Evolutionary conservation across 2,888 invertebrate species (phyloP).

Genomic region (Xestoiulus laeticollis): DNA sequence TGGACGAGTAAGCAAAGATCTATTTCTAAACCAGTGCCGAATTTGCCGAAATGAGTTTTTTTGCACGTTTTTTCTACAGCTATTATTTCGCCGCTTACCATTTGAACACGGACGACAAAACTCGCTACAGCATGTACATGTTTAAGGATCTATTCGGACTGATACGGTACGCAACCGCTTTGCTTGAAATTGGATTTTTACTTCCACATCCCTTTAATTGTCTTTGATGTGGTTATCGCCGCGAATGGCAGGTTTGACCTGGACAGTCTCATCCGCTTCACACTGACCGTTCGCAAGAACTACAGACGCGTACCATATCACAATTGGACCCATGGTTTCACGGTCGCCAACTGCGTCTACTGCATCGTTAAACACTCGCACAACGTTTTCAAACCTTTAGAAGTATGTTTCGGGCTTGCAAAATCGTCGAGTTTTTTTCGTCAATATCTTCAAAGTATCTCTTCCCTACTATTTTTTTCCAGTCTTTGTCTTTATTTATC

Average conservation of each 20-base stretch:
- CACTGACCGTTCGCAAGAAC: conserved; percentile 83
- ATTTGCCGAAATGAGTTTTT: not conserved
- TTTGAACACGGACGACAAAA: conserved; percentile 77
- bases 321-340: conserved; percentile 88
- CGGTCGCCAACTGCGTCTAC: conserved; percentile 85
- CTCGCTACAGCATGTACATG: conserved; percentile 78
- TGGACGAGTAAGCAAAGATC: conserved; percentile 59
- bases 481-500: conserved; percentile 80
- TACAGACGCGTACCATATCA: conserved; percentile 86
- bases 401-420: conserved; percentile 28
- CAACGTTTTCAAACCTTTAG: conserved; percentile 51
- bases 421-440: not conserved
- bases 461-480: conserved; percentile 60
- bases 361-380: conserved; percentile 73
- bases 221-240: not conserved
- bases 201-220: not conserved
- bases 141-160: conserved; percentile 77
- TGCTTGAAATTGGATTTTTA: not conserved
- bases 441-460: not conserved
- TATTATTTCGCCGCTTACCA: conserved; percentile 78
- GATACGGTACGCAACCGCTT: conserved; percentile 60
- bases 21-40: no score
- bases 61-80: conserved; percentile 60
- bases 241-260: conserved; percentile 71
- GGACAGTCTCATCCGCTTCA: conserved; percentile 75